A percentile compares a stretch with the other conserved stretches of the same genome.
Conservation (phyloP, 2,888 invertebrate species). For the Seira musarum region DNA sequence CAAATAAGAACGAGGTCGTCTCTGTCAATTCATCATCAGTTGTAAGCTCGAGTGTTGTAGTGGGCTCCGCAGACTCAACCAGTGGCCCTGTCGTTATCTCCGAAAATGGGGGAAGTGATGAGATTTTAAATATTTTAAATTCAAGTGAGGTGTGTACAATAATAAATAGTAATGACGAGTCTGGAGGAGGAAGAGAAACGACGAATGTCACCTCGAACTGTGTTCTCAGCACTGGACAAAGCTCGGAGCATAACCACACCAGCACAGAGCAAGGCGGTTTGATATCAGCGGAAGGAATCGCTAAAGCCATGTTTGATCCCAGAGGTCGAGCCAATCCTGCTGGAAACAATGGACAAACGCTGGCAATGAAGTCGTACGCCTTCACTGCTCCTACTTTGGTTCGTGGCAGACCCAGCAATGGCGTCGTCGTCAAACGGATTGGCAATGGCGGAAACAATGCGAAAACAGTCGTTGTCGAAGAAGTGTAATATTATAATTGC, state of each 20-base stretch:
- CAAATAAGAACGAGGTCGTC: conserved; percentile 57
- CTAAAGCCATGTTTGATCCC: conserved; percentile 55
- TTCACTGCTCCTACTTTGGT: conserved; percentile 54
- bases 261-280: conserved; percentile 48
- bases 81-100: conserved; percentile 27
- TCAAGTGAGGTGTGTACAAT: conserved; percentile 65
- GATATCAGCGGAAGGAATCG: conserved; percentile 49
- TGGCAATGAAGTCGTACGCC: conserved; percentile 59
- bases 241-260: conserved; percentile 40
- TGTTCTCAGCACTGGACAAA: conserved; percentile 64
- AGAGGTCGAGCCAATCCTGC: conserved; percentile 62
- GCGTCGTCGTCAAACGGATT: conserved; percentile 52
- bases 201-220: conserved; percentile 67
- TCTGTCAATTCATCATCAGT: conserved; percentile 50
- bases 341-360: conserved; percentile 60
- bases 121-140: conserved; percentile 65
- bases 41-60: no score
- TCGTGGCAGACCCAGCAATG: conserved; percentile 53
- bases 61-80: no score
- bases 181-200: conserved; percentile 49
- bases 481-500: conserved; percentile 48
- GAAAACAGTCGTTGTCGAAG: conserved; percentile 58
- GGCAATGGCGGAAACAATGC: conserved; percentile 55
- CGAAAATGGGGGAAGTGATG: conserved; percentile 62
- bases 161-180: conserved; percentile 57